Evolutionary conservation across 2,888 invertebrate species (phyloP).

Genomic region (Melanchra persicariae): DNA sequence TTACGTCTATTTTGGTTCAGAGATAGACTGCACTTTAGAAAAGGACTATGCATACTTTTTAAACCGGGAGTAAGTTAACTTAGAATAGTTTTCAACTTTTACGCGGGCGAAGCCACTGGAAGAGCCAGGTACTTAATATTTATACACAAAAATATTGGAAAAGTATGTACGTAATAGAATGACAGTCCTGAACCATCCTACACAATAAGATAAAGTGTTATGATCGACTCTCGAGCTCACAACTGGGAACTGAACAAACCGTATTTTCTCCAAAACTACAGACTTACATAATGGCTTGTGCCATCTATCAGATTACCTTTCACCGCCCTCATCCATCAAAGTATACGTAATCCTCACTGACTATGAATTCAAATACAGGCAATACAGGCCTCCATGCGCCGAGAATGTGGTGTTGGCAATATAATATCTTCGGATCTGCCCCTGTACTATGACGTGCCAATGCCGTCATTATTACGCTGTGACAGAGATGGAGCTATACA

Average conservation of each 20-base stretch:
- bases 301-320: slow-evolving; percentile 42
- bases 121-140: no score
- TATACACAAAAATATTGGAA: no score
- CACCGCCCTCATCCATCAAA: slow-evolving; percentile 27
- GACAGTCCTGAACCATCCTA: neutral
- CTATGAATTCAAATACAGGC: slow-evolving; percentile 32
- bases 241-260: neutral
- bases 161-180: no score
- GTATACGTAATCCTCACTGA: neutral
- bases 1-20: no score
- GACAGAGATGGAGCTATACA: neutral
- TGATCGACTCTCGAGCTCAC: slow-evolving; percentile 21
- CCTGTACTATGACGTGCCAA: neutral
- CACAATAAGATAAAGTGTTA: slow-evolving; percentile 4
- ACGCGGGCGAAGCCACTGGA: no score
- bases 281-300: slow-evolving; percentile 6
- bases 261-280: slow-evolving; percentile 8
- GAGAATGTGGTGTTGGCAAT: neutral
- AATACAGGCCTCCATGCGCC: slow-evolving; percentile 9
- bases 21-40: no score
- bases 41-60: no score
- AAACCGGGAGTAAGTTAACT: no score
- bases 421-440: slow-evolving; percentile 16
- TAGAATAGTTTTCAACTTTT: no score
- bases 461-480: neutral